Percentiles rank a stretch among this genome's conserved stretches.
Evolutionary conservation across 2,888 invertebrate genomes (phyloP).

Genomic region (Parnassius mnemosyne): DNA sequence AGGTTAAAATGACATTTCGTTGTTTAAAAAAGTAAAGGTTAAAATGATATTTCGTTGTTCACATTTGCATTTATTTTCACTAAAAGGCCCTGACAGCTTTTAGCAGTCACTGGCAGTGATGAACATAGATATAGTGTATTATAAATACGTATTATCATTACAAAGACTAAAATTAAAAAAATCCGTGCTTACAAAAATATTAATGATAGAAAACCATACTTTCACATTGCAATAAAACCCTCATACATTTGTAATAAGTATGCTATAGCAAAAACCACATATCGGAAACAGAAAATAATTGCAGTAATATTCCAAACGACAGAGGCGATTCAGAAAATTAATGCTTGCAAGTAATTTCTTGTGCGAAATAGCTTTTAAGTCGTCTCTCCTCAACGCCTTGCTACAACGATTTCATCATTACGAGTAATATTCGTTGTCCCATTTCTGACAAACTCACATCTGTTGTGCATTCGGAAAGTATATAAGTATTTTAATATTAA

Average conservation of each 20-base stretch:
- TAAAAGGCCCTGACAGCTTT: no score
- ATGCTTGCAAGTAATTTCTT: constrained; percentile 27
- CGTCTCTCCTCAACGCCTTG: constrained; percentile 17
- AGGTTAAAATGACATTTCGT: no score
- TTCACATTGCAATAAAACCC: constrained; percentile 13
- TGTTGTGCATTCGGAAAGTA: background rate
- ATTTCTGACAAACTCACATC: constrained; percentile 6
- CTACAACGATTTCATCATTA: constrained; percentile 22
- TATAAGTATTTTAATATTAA: background rate
- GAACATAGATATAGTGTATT: no score
- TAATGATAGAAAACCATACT: background rate
- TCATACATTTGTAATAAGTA: constrained; percentile 19
- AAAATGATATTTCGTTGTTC: no score
- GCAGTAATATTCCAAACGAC: constrained; percentile 26
- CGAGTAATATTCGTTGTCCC: constrained; percentile 18
- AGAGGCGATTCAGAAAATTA: constrained; percentile 27
- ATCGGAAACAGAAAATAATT: constrained; percentile 27
- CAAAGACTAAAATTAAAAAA: no score
- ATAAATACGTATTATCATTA: no score
- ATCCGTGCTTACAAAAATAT: no score
- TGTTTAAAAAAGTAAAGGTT: no score
- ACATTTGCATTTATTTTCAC: no score
- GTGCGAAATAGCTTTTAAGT: constrained; percentile 25
- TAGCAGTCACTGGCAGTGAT: no score
- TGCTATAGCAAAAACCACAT: constrained; percentile 23